Conservation (phyloP, 2,888 invertebrate genomes). For the Gandaritis pyraliata region DNA sequence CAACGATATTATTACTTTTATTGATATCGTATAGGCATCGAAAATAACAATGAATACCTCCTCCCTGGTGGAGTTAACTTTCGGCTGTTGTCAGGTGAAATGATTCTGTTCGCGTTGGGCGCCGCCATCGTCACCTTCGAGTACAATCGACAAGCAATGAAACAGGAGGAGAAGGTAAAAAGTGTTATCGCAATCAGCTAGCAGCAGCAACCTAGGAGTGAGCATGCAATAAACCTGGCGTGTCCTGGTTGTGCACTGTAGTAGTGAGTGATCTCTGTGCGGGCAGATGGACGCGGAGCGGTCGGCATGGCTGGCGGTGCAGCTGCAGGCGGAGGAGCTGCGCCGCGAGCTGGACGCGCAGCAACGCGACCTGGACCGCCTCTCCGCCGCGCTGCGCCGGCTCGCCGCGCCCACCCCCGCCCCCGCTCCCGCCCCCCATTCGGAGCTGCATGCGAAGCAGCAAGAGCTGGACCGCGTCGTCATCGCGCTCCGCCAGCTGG, state of each 20-base stretch:
- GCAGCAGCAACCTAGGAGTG: no score
- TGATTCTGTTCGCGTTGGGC: slow-evolving; percentile 52
- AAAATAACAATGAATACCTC: no score
- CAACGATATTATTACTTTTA: no score
- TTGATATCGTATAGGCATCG: no score
- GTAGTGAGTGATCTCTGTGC: no score
- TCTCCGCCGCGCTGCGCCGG: slow-evolving; percentile 13
- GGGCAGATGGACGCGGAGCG: slow-evolving; percentile 18
- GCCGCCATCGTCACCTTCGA: slow-evolving; percentile 52
- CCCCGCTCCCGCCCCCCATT: background rate
- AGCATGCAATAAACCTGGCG: no score
- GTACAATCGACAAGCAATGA: slow-evolving; percentile 55
- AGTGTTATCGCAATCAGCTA: background rate
- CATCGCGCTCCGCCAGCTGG: background rate
- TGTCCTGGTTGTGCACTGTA: no score
- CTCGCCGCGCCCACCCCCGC: background rate
- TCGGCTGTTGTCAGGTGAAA: slow-evolving; percentile 50
- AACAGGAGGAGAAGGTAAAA: slow-evolving; percentile 40
- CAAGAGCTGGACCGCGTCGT: no score
- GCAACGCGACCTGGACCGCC: slow-evolving; percentile 36
- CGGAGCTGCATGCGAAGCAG: no score
- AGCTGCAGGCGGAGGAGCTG: slow-evolving; percentile 40
- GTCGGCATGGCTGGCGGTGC: slow-evolving; percentile 24
- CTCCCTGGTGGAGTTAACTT: no score
- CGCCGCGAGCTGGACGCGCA: slow-evolving; percentile 39